phyloP scores from a whole-genome alignment of 2,797 vertebrate species.

The Artibeus lituratus region DNA sequence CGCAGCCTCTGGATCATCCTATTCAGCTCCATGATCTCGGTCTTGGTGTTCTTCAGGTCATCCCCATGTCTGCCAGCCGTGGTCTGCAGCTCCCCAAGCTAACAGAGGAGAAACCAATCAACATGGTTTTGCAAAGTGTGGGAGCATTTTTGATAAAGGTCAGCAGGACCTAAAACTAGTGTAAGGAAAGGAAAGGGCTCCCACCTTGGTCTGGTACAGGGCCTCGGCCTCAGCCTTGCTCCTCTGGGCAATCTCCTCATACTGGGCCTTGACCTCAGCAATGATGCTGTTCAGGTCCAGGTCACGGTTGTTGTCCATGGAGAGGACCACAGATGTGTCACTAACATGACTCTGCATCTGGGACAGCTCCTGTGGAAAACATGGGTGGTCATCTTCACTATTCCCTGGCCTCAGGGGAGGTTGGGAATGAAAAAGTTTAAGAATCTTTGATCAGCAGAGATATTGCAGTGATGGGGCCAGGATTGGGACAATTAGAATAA shows the following conservation, averaged over 20 bases:
- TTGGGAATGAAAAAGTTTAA: neutral
- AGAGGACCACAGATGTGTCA: conserved; percentile 91
- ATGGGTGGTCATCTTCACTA: neutral
- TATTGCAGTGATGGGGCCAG: neutral
- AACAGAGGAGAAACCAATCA: neutral
- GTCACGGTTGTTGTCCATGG: conserved; percentile 90
- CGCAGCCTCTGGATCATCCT: conserved; percentile 91
- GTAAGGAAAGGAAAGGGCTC: neutral
- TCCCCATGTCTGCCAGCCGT: conserved; percentile 77
- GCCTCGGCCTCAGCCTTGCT: conserved; percentile 60
- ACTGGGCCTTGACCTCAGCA: conserved; percentile 87
- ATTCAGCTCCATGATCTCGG: conserved; percentile 91
- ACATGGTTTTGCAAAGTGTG: neutral
- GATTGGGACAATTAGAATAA: neutral
- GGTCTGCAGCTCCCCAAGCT: conserved; percentile 78
- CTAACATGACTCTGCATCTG: conserved; percentile 92
- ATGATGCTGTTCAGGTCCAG: conserved; percentile 89
- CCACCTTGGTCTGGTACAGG: conserved; percentile 67
- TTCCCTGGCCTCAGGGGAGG: neutral
- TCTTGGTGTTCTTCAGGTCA: conserved; percentile 84
- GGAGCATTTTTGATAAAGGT: neutral
- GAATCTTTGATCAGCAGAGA: neutral
- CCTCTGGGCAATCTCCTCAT: conserved; percentile 87
- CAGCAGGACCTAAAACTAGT: neutral
- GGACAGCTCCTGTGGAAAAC: conserved; percentile 84